Evolutionary conservation across 2,888 invertebrate genomes (phyloP), one percentile per base, ranked within the genome.

Genomic region (Polydrusus tereticollis): DNA sequence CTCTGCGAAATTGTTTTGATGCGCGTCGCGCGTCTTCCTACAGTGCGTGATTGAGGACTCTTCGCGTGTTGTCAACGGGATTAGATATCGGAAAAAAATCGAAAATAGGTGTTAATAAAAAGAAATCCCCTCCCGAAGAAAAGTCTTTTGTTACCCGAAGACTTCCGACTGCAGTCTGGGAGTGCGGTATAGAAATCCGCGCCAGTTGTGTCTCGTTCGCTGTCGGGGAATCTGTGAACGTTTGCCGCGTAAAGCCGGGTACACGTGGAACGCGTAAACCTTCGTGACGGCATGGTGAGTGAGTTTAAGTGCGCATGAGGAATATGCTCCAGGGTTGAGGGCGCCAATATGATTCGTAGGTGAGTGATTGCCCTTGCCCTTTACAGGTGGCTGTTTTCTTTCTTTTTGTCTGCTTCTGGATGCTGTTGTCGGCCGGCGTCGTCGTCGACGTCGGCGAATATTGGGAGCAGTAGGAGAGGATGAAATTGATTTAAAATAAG

Each of bases 201-300:
- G 78, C 80, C 83, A 83, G 83, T 84, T 81, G 81, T 82, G 82
- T 81, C 80, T 80, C 81, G 82, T 78, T 80, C 81, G 78, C 69
- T 67, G 80, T 80, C 79, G 74, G 77, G 79, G 80, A 79, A 80
- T 81, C 80, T 79, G 82, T 80, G 81, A 80, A 79, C 80, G 80
- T 81, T 79, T 77, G 79, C 77, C 78, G 78, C 78, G 78, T 76
- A 77, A 79, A 78, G 70, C 73, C 76, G 74, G 71, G 72, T 75
- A 77, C 82, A 83, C 83, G 82, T 82, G 82, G 76, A 76, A 62
- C 67, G 47, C 71, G 77, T 76, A 72, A 58, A 26, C 38, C 29
- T 60, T 26, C 64, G 65, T 66, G 58, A 55, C 73, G 66, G 55
- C 63, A 69, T 59, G 59, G 43, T 59, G 43, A 43, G 43, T 62